phyloP scores from a whole-genome alignment of 2,797 vertebrate species.

The Otolemur crassicaudatus region DNA sequence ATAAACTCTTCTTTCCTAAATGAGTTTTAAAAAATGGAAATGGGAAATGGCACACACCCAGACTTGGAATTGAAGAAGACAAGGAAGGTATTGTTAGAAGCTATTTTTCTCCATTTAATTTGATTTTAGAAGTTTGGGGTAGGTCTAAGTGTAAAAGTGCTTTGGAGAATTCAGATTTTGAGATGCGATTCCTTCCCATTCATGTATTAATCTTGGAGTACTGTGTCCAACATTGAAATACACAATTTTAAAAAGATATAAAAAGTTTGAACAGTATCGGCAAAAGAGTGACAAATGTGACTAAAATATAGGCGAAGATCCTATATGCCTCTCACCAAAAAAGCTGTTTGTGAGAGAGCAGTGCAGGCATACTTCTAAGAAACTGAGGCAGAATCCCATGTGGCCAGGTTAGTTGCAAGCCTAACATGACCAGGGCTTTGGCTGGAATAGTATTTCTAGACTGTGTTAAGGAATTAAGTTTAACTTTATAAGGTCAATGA shows the following conservation, averaged over 20 bases:
- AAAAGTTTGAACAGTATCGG: neutral
- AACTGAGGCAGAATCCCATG: no score
- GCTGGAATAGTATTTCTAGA: no score
- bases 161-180: slow-evolving; percentile 6
- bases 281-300: neutral
- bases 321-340: no score
- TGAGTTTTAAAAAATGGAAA: slow-evolving; percentile 4
- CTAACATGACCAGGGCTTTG: no score
- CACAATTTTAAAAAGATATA: neutral
- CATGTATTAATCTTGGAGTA: neutral
- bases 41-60: neutral
- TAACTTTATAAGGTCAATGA: no score
- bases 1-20: slow-evolving; percentile 28
- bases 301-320: neutral
- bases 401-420: no score
- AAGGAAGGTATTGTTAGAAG: slow-evolving; percentile 35
- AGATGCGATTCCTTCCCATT: neutral
- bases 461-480: no score
- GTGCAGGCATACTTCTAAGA: no score
- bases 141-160: neutral
- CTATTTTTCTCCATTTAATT: neutral
- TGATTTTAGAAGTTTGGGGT: neutral
- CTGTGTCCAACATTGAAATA: neutral
- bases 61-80: neutral
- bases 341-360: no score